Conservation (phyloP, 2,113 vertebrate species). For the Mustelus asterias region DNA sequence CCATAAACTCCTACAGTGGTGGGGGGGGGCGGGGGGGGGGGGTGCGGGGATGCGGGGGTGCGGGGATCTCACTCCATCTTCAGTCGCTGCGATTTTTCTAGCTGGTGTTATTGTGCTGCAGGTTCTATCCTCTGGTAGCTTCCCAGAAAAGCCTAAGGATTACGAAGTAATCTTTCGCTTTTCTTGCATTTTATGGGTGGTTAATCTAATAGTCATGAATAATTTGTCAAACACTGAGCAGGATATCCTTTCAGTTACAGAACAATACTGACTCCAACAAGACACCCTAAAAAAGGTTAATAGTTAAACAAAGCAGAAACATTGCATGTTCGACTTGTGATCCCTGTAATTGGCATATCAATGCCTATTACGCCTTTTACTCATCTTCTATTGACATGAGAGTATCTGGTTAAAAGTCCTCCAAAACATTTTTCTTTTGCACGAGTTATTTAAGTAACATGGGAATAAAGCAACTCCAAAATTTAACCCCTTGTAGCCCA, state of each 20-base stretch:
- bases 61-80: background rate
- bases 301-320: background rate
- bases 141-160: background rate
- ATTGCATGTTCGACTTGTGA: background rate
- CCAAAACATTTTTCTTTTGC: background rate
- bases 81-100: no score
- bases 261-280: constrained; percentile 10
- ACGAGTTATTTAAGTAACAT: background rate
- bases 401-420: background rate
- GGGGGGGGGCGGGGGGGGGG: no score
- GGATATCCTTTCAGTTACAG: background rate
- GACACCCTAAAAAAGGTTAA: constrained; percentile 18
- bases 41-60: no score
- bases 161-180: constrained; percentile 19
- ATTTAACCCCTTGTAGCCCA: background rate
- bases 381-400: background rate
- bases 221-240: constrained; percentile 14
- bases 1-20: background rate
- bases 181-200: constrained; percentile 10
- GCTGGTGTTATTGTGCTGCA: no score
- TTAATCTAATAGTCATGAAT: constrained; percentile 9
- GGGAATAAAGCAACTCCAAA: background rate
- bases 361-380: no score
- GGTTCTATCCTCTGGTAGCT: background rate
- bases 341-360: constrained; percentile 4